Evolutionary conservation across 1,140 invertebrate species (phyloP).

Genomic region (Pseudobourletiella spinata): DNA sequence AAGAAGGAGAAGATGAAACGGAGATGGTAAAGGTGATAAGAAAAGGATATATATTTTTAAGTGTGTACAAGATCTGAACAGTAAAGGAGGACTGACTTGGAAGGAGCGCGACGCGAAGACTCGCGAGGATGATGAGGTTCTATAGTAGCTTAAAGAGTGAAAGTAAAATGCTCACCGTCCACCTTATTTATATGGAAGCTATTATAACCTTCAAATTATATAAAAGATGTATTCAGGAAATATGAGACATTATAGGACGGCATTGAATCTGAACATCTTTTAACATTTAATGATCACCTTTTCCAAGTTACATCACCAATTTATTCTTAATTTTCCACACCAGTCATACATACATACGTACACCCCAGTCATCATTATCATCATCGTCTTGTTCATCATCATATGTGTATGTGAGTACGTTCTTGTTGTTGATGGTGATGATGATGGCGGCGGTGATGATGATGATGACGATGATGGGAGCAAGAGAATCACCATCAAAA

Average conservation of each 20-base stretch:
- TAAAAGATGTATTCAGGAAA: slow-evolving; percentile 2
- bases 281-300: slow-evolving; percentile 11
- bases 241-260: slow-evolving; percentile 9
- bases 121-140: background rate
- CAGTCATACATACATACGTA: background rate
- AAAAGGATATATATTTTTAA: background rate
- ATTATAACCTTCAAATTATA: slow-evolving; percentile 10
- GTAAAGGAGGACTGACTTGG: background rate
- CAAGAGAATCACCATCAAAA: no score
- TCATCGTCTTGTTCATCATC: background rate
- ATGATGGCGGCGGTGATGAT: no score
- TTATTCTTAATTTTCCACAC: background rate
- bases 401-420: no score
- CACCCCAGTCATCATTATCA: background rate
- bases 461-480: no score
- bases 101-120: background rate
- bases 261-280: slow-evolving; percentile 11
- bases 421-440: no score
- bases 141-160: background rate
- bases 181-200: slow-evolving; percentile 3
- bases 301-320: background rate
- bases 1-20: background rate
- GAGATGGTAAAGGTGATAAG: no score
- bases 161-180: background rate
- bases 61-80: background rate